Base-by-base conservation (phyloP, 2,113 vertebrate genomes). In the Toxotes jaculatrix region DNA sequence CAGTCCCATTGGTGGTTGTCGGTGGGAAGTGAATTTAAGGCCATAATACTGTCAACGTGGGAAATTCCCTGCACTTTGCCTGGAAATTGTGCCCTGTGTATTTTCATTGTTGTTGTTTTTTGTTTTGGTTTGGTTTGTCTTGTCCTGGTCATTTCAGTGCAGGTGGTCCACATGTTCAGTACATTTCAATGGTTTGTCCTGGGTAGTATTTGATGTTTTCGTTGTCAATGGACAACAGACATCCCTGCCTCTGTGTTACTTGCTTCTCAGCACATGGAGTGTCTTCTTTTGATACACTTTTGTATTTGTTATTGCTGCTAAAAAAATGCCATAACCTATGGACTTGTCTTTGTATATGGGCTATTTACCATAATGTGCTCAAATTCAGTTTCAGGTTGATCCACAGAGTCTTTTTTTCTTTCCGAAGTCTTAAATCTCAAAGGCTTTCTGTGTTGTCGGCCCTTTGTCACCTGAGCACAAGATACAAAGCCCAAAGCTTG, bases 261-360 rank as follows among this genome's bases (percentile, higher is more conserved):
- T 80, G 53, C 74, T 89, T 88, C 79, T 82, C 72, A 83, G 56
- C 74, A 82, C 78, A 87, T 72, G 74, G 70, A 84, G 83, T 87
- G 81, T 91, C 86, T 85, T 86, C 83, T 91, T 91, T 89, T 90
- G 69, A 86, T 91, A 88, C 84, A 63, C 74, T 79, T 89, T 85
- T 90, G 55, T 87, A 88, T 90, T 83, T 88, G 79, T 92, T 89
- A 85, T 88, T 92, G 91, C 93, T 94, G 93, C 91, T 92, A 78
- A 83, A 64, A 32, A 82, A 40, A 78, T 85, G 88, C 92, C 88
- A 91, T 91, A 88, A 87, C 70, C 59, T 74, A 61, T 85, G 88
- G 69, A 89, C 43, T 71, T 89, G 45, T 85, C 83, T 86, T 86
- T 87, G 67, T 36, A 67, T 73, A 68, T 62, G 57, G 42, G 59